Evolutionary conservation across 2,888 invertebrate species (phyloP).

Genomic region (Camptogramma bilineatum): DNA sequence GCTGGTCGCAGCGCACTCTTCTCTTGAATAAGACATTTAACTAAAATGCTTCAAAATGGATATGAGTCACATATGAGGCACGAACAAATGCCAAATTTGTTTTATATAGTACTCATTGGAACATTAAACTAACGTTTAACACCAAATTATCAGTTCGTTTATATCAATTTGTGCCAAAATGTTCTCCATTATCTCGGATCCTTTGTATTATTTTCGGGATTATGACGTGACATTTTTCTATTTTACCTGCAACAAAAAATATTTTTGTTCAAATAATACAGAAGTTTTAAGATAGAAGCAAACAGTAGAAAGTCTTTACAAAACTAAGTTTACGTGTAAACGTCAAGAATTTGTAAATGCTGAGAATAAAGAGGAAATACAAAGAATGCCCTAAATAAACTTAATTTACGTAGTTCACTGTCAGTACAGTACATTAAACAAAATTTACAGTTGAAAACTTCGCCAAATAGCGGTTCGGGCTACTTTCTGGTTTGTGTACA

Average conservation of each 20-base stretch:
- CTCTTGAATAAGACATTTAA: slow-evolving; percentile 81
- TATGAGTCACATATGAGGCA: slow-evolving; percentile 23
- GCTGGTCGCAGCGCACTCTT: slow-evolving; percentile 73
- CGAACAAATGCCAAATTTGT: slow-evolving; percentile 64
- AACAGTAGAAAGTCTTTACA: neutral
- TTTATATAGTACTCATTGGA: slow-evolving; percentile 4
- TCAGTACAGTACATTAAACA: neutral
- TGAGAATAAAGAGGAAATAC: too few species aligned
- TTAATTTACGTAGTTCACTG: neutral
- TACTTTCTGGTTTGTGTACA: slow-evolving; percentile 26
- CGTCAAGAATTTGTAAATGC: too few species aligned
- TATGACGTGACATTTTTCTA: slow-evolving; percentile 38
- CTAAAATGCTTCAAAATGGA: slow-evolving; percentile 17
- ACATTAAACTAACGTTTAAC: slow-evolving; percentile 56
- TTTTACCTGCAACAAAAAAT: slow-evolving; percentile 50
- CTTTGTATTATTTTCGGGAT: slow-evolving; percentile 26
- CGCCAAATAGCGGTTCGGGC: slow-evolving; percentile 3
- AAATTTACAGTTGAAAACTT: neutral
- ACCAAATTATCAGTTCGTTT: slow-evolving; percentile 44
- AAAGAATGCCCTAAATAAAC: too few species aligned
- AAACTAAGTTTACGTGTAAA: too few species aligned
- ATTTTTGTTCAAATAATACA: neutral
- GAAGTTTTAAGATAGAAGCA: neutral
- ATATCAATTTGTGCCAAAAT: slow-evolving; percentile 37
- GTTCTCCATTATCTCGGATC: slow-evolving; percentile 38